Conservation (phyloP, 1,140 invertebrate genomes). For the Ridgeia piscesae region DNA sequence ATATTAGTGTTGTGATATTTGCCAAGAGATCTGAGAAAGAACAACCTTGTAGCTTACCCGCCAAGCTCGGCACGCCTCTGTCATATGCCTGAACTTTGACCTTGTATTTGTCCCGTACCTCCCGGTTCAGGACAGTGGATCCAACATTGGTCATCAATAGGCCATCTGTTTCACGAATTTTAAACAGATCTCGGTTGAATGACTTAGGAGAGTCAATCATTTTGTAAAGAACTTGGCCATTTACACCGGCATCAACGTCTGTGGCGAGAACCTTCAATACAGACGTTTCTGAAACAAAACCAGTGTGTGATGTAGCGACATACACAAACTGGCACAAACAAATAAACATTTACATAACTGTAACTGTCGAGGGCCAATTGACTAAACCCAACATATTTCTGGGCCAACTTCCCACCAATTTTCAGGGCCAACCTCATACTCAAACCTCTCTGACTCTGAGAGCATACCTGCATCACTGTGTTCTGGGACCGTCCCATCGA, state of each 20-base stretch:
- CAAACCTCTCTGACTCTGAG: background rate
- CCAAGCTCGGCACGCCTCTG: background rate
- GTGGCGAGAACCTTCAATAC: slow-evolving; percentile 25
- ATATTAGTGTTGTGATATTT: no score
- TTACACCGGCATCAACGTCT: slow-evolving; percentile 22
- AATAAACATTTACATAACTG: no score
- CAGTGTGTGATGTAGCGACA: no score
- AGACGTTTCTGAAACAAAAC: background rate
- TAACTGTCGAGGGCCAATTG: no score
- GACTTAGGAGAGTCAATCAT: background rate
- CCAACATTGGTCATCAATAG: background rate
- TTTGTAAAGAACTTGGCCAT: slow-evolving; percentile 22
- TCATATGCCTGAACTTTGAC: slow-evolving; percentile 20
- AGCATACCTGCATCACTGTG: background rate
- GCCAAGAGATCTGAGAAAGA: background rate
- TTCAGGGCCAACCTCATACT: no score
- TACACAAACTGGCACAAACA: no score
- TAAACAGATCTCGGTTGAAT: background rate
- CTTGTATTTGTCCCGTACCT: slow-evolving; percentile 18
- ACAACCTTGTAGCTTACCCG: background rate
- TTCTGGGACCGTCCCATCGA: slow-evolving; percentile 21
- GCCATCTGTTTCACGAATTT: background rate
- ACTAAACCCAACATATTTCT: no score
- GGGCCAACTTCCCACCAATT: no score
- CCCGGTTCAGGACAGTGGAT: slow-evolving; percentile 1